Percentiles rank a stretch among this genome's conserved stretches.
Conservation (phyloP, 1,140 invertebrate genomes). For the Halyomorpha halys region DNA sequence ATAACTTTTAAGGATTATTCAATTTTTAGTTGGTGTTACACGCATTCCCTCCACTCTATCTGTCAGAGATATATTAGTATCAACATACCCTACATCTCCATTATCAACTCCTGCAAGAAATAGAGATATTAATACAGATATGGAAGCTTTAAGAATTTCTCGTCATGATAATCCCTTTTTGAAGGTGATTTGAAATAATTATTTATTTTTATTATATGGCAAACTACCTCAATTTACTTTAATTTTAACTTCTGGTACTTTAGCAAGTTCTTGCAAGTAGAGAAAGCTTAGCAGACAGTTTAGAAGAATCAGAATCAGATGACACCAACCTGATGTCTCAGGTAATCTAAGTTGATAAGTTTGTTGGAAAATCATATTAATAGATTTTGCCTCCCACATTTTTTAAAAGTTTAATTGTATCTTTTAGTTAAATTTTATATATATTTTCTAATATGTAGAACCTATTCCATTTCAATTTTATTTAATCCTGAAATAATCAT, state of each 20-base stretch:
- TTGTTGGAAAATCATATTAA: too few relatives aligned
- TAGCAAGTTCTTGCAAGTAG: constrained; percentile 62
- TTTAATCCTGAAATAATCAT: too few relatives aligned
- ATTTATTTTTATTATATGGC: background rate
- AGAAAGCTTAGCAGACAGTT: constrained; percentile 58
- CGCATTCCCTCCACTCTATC: constrained; percentile 43
- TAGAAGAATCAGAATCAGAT: constrained; percentile 61
- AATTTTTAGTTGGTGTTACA: constrained; percentile 29
- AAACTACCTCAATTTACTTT: too few relatives aligned
- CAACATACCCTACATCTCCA: constrained; percentile 39
- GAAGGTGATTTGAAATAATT: constrained; percentile 41
- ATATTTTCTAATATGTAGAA: too few relatives aligned
- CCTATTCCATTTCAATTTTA: too few relatives aligned
- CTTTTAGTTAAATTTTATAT: too few relatives aligned
- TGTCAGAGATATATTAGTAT: constrained; percentile 41
- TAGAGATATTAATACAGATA: constrained; percentile 69
- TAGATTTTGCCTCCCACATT: too few relatives aligned
- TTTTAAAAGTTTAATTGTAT: too few relatives aligned
- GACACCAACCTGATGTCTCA: constrained; percentile 65
- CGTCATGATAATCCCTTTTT: constrained; percentile 74
- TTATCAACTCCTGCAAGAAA: constrained; percentile 58
- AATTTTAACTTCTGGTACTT: constrained; percentile 26
- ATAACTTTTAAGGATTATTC: background rate
- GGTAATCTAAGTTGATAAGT: constrained; percentile 35
- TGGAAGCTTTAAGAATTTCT: constrained; percentile 65